Base-by-base conservation (phyloP, 2,888 invertebrate genomes). In the Lobophora halterata region DNA sequence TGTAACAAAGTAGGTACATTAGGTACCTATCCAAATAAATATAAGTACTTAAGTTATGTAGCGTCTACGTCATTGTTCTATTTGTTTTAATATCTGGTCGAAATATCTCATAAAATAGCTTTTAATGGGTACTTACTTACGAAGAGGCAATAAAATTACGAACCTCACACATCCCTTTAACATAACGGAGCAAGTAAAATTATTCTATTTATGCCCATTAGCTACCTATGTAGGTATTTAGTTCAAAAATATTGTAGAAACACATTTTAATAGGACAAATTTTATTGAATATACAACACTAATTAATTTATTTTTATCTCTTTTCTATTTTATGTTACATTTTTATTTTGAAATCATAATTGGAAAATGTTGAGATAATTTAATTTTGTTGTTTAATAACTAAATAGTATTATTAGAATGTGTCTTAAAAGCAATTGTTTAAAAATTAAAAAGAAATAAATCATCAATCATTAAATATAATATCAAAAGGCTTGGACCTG, bases 41-140 rank as follows among this genome's bases (percentile, higher is more conserved):
- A 14, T 8, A 9, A 9, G n/a, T 10, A 27, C 16, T n/a, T 16
- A 7, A 1, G 9, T 11, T 19, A 16, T n/a, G 3, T 24, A 38
- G 17, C 16, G 27, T 11, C 26, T 19, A 20, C 43, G 40, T 40
- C 40, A 26, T 38, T 36, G 23, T 23, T 28, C 34, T 30, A 45
- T 44, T 44, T 42, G 46, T 46, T 37, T 32, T 28, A 49, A 26
- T 49, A 24, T 48, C 47, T 46, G 42, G 44, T 53, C 44, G 46
- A 46, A 40, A 50, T 41, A 43, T 41, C 32, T 40, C 60, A 66
- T 77, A 74, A 76, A 75, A 69, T 68, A 52, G 52, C 58, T 60
- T 61, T 65, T 76, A 69, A 77, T 74, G 68, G 65, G 56, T 61
- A 71, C 71, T 71, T 71, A 63, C 60, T 8, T 9, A 49, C 47